Evolutionary conservation across 1,140 invertebrate species (phyloP).

Genomic region (Cyclargus thomasi): DNA sequence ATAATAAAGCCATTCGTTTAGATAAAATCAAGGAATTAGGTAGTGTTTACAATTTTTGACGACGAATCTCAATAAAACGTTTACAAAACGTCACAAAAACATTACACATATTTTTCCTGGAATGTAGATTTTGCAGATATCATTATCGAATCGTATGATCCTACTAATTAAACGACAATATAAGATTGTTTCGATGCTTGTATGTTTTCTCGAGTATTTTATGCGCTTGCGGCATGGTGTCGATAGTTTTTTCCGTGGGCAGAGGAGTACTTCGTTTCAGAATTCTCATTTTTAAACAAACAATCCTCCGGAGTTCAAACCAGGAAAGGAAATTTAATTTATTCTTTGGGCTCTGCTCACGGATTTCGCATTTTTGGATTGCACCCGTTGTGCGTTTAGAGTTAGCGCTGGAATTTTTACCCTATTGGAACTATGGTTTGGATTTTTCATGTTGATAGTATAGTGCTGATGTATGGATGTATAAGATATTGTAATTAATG

Average conservation of each 20-base stretch:
- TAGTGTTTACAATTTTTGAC: no score
- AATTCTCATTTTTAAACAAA: neutral
- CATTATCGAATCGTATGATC: constrained; percentile 7
- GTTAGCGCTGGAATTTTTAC: constrained; percentile 5
- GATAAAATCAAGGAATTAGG: no score
- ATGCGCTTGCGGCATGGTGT: constrained; percentile 65
- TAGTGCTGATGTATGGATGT: neutral
- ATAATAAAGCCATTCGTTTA: no score
- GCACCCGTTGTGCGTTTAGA: constrained; percentile 11
- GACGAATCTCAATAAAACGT: no score
- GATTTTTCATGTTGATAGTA: neutral
- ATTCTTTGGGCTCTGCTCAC: neutral
- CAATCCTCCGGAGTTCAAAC: neutral
- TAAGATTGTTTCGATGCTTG: constrained; percentile 18
- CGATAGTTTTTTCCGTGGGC: constrained; percentile 29
- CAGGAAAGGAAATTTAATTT: neutral
- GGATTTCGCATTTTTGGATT: neutral
- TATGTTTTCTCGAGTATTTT: constrained; percentile 39
- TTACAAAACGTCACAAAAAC: neutral
- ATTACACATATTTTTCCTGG: neutral
- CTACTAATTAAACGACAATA: neutral
- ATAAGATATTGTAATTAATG: neutral
- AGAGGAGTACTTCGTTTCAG: neutral
- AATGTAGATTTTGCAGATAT: neutral
- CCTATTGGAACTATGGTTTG: constrained; percentile 1